Evolutionary conservation across 2,797 vertebrate genomes (phyloP).

Genomic region (Diglossa cyanea): DNA sequence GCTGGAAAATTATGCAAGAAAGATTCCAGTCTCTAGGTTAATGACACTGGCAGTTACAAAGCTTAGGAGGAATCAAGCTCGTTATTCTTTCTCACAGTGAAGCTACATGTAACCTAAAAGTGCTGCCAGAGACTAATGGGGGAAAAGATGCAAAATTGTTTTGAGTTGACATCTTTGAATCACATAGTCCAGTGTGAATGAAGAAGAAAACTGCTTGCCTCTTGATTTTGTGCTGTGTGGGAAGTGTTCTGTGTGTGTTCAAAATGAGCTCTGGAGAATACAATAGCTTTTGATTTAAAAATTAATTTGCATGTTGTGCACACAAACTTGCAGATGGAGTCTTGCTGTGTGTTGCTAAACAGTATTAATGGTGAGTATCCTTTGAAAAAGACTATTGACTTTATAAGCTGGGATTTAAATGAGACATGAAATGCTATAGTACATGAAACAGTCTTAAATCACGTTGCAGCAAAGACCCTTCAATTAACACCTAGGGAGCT

Average conservation of each 20-base stretch:
- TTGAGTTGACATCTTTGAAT: not conserved
- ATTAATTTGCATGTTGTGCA: conserved; percentile 49
- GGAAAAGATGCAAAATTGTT: not conserved
- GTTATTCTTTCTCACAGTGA: not conserved
- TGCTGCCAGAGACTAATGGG: not conserved
- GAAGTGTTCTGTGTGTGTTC: not conserved
- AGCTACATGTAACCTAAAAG: not conserved
- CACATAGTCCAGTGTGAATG: not conserved
- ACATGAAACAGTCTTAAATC: not conserved
- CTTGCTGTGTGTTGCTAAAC: conserved; percentile 49
- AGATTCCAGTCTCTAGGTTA: not conserved
- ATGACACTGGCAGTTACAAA: not conserved
- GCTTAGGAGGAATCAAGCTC: not conserved
- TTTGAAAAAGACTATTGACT: conserved; percentile 1
- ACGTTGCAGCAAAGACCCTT: not conserved
- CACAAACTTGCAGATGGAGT: conserved; percentile 46
- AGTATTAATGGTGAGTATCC: conserved; percentile 21
- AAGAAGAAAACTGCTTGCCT: not conserved
- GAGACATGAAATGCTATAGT: conserved; percentile 3
- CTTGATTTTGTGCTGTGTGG: conserved; percentile 25
- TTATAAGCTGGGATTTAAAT: conserved; percentile 23
- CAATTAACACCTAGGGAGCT: not conserved
- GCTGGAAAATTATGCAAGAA: not conserved
- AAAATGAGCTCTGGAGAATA: conserved; percentile 30
- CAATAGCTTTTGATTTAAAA: conserved; percentile 53